phyloP scores from a whole-genome alignment of 2,888 invertebrate species.

The Alitta virens region DNA sequence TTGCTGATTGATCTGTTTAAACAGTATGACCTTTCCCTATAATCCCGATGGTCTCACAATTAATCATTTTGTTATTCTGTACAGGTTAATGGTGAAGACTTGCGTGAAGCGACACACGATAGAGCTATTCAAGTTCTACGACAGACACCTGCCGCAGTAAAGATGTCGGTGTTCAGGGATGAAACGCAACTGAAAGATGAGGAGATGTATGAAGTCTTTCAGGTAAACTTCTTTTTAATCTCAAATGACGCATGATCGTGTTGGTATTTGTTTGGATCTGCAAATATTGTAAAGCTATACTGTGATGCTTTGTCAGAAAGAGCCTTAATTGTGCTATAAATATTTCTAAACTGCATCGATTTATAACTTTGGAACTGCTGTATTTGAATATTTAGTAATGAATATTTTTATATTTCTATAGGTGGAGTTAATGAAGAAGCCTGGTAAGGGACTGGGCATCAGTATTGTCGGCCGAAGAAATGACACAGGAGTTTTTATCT shows the following conservation, averaged over 20 bases:
- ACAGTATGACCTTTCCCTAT: not conserved
- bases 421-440: conserved; percentile 81
- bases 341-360: too few relatives aligned
- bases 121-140: conserved; percentile 74
- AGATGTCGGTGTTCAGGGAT: conserved; percentile 75
- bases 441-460: conserved; percentile 73
- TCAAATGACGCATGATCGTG: too few relatives aligned
- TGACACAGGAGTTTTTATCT: conserved; percentile 82
- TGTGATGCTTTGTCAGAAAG: too few relatives aligned
- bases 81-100: conserved; percentile 74
- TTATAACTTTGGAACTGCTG: too few relatives aligned
- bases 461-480: conserved; percentile 74
- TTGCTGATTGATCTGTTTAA: not conserved
- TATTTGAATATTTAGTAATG: too few relatives aligned
- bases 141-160: conserved; percentile 77
- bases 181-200: conserved; percentile 60
- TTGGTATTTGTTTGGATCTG: too few relatives aligned
- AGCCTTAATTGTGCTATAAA: too few relatives aligned
- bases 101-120: conserved; percentile 78
- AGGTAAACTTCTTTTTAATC: too few relatives aligned
- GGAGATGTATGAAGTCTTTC: conserved; percentile 65
- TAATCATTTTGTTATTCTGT: conserved; percentile 7
- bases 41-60: not conserved
- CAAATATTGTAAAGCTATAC: too few relatives aligned
- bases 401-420: too few relatives aligned